Evolutionary conservation across 2,797 vertebrate genomes (phyloP).

Genomic region (Malacoctenus gilli): DNA sequence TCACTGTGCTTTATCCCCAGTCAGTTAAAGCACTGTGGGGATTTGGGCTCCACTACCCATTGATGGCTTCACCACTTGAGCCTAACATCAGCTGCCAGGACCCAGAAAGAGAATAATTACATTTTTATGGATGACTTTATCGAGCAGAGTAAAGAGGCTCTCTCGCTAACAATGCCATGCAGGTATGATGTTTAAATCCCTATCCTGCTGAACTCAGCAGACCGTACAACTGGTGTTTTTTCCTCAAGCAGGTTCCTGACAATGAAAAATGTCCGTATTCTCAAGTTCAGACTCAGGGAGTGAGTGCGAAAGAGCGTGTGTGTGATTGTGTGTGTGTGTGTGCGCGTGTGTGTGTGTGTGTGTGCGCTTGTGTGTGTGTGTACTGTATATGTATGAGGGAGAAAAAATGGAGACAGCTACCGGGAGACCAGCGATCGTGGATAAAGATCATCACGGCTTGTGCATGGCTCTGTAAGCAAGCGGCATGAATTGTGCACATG

Average conservation of each 20-base stretch:
- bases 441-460: constrained; percentile 43
- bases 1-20: constrained; percentile 41
- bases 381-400: constrained; percentile 8
- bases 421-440: constrained; percentile 4
- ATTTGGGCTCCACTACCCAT: constrained; percentile 52
- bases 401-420: constrained; percentile 16
- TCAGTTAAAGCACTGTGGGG: constrained; percentile 42
- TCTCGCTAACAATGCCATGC: constrained; percentile 62
- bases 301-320: constrained; percentile 27
- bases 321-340: neutral
- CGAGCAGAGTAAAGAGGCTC: constrained; percentile 52
- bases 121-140: constrained; percentile 73
- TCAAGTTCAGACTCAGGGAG: constrained; percentile 53
- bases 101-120: constrained; percentile 54
- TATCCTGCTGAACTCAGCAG: constrained; percentile 83
- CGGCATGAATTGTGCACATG: constrained; percentile 19
- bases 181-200: constrained; percentile 73
- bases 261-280: constrained; percentile 82
- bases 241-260: constrained; percentile 78
- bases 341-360: neutral
- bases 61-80: constrained; percentile 51
- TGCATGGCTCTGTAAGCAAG: constrained; percentile 35
- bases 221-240: constrained; percentile 71
- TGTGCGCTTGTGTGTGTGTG: neutral
- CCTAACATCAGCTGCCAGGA: constrained; percentile 51